Conservation (phyloP, 2,113 vertebrate species). For the Hippocampus barbouri region DNA sequence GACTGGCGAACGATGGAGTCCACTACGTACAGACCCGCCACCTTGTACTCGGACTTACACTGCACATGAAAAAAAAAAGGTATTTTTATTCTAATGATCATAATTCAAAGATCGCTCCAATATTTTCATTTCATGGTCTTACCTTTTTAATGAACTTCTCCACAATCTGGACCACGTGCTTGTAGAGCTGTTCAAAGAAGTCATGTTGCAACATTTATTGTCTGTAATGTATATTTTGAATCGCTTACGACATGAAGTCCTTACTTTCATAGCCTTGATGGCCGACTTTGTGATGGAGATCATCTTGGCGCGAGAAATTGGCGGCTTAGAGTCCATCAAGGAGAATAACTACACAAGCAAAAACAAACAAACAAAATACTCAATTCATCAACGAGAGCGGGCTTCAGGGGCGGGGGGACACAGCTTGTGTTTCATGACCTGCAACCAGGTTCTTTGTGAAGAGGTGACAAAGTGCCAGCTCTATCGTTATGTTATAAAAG, state of each 20-base stretch:
- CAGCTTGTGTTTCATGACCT: too few species aligned
- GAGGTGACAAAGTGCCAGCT: too few species aligned
- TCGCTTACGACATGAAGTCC: conserved; percentile 5
- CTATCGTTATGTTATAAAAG: too few species aligned
- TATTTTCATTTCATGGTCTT: conserved; percentile 21
- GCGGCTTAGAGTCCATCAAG: conserved; percentile 97
- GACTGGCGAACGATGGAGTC: conserved; percentile 98
- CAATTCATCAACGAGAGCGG: neutral
- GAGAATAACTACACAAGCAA: conserved; percentile 83
- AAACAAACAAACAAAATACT: neutral
- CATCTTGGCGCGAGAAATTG: conserved; percentile 98
- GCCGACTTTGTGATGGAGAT: conserved; percentile 98
- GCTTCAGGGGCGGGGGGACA: neutral
- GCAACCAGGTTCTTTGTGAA: too few species aligned
- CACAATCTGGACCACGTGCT: conserved; percentile 99
- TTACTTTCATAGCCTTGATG: conserved; percentile 99
- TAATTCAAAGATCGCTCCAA: neutral
- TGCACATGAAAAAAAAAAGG: conserved; percentile 39
- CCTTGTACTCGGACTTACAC: conserved; percentile 98
- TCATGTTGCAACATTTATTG: neutral
- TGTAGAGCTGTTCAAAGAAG: conserved; percentile 85
- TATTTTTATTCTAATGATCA: neutral
- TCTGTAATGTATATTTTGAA: neutral
- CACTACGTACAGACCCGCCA: conserved; percentile 94
- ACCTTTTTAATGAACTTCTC: conserved; percentile 99